Evolutionary conservation across 2,888 invertebrate species (phyloP).

Genomic region (Alloplasta piceator): DNA sequence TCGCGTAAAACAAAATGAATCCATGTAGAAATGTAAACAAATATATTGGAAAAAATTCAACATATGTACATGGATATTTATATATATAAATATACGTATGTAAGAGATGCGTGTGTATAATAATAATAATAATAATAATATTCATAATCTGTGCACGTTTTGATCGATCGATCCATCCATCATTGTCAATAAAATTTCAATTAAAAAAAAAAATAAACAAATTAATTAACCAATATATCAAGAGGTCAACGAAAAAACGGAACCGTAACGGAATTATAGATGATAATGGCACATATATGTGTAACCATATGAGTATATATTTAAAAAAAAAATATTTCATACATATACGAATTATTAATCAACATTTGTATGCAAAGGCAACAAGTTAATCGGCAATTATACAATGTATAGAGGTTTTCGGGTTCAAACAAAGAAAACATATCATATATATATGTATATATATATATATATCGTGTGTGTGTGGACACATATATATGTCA

Average conservation of each 20-base stretch:
- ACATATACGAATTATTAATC: constrained; percentile 42
- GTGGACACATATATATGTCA: constrained; percentile 59
- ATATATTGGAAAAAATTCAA: not conserved
- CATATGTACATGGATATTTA: constrained; percentile 42
- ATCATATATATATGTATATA: constrained; percentile 52
- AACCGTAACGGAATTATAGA: constrained; percentile 65
- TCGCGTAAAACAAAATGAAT: constrained; percentile 52
- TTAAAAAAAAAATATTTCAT: constrained; percentile 25
- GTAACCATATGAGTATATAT: constrained; percentile 16
- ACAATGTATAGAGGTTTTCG: constrained; percentile 69
- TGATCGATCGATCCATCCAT: constrained; percentile 78
- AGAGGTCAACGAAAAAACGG: constrained; percentile 64
- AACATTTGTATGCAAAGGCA: constrained; percentile 65
- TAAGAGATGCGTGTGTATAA: constrained; percentile 22
- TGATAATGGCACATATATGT: constrained; percentile 24
- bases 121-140: constrained; percentile 15
- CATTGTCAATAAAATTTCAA: constrained; percentile 58
- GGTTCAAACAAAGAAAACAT: constrained; percentile 48
- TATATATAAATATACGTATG: constrained; percentile 37
- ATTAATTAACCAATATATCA: constrained; percentile 46
- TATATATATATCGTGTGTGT: constrained; percentile 55
- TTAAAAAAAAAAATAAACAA: constrained; percentile 42
- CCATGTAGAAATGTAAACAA: constrained; percentile 35
- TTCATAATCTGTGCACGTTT: constrained; percentile 71
- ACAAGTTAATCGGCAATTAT: constrained; percentile 74